Base-by-base conservation (phyloP, 2,113 vertebrate species). In the Recurvirostra avosetta region DNA sequence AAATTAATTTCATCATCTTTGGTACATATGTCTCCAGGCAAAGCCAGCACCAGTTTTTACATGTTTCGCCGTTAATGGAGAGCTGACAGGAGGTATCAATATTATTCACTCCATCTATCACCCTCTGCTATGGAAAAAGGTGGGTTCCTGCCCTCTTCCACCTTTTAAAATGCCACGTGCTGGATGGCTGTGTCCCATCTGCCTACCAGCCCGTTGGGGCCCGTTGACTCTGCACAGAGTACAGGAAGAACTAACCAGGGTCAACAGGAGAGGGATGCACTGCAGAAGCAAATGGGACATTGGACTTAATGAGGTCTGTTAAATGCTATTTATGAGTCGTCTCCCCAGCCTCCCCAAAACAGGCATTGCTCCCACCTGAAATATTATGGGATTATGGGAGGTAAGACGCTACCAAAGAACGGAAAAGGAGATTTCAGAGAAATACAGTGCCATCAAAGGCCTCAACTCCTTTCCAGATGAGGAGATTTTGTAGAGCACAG, bases 341-440 rank as follows among this genome's bases (percentile, higher is more conserved):
- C 45, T 93, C 38, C 77, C 79, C 77, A 79, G 59, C 83, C 77
- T 90, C 89, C 90, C 90, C 88, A 86, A 96, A 97, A 97, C 20
- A 92, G 0, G 17, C 96, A 90, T 62, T 65, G 86, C 73, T 92
- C 67, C 65, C 43, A n/a, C 88, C 62, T 84, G 67, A 67, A 96
- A 90, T 93, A 92, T 27, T 76, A 88, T 3, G 16, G 73, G 53
- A 78, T 65, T 96, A 92, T 74, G 80, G 66, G 67, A 95, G 85
- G 4, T 26, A 88, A 56, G 22, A 40, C 1, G 30, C 70, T 94
- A 77, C 41, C 50, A 15, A 89, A 50, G 68, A 92, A 77, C 0
- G 25, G 68, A 92, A 96, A 86, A 88, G 59, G 87, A 94, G 84
- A 95, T 94, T 77, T 19, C 88, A 75, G 90, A 87, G 94, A 92